Evolutionary conservation across 35 echinoderm and acorn worm species (phyloP).

Genomic region (Chiridota heheva): DNA sequence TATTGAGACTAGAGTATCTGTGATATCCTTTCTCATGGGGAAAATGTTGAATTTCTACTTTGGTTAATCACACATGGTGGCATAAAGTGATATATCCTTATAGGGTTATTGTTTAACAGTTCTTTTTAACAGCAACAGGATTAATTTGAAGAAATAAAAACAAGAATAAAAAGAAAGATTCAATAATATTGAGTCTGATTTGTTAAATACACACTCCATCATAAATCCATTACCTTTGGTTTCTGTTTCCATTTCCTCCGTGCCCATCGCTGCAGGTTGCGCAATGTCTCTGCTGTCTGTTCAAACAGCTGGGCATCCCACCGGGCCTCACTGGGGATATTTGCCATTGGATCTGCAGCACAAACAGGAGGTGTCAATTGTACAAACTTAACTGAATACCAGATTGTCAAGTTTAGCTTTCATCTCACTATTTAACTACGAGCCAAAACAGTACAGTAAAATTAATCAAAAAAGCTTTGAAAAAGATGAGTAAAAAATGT

Average conservation of each 20-base stretch:
- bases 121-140: not conserved
- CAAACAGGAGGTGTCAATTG: not conserved
- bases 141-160: not conserved
- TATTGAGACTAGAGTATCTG: too few relatives aligned
- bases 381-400: not conserved
- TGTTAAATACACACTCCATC: not conserved
- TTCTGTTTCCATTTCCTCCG: constrained; percentile 81
- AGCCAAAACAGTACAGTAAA: too few relatives aligned
- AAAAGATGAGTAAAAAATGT: not conserved
- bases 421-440: not conserved
- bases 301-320: constrained; percentile 59
- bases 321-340: constrained; percentile 33
- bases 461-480: not conserved
- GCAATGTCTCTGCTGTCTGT: constrained; percentile 47
- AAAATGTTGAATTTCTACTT: too few relatives aligned
- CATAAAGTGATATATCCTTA: too few relatives aligned
- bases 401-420: not conserved
- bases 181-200: not conserved
- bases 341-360: not conserved
- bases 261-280: constrained; percentile 79
- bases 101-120: not conserved
- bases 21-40: too few relatives aligned
- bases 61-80: too few relatives aligned
- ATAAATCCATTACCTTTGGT: constrained; percentile 56
- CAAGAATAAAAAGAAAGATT: not conserved